A percentile compares a stretch with the other conserved stretches of the same genome.
Conservation (phyloP, 2,113 vertebrate genomes). For the Scopus umbretta region DNA sequence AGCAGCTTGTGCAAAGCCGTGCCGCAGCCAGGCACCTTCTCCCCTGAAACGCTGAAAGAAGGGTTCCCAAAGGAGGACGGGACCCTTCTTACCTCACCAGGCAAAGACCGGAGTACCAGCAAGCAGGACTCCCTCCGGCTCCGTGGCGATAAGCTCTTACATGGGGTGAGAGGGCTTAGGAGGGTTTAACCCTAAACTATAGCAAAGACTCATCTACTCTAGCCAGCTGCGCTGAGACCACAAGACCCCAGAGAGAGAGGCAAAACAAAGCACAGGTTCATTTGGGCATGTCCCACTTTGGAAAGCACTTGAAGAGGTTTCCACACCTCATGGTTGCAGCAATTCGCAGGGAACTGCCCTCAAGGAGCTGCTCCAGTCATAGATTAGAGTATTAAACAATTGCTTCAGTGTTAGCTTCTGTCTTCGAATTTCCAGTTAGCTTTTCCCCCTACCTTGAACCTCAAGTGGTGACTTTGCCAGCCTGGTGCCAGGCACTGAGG, state of each 20-base stretch:
- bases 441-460: not conserved
- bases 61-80: not conserved
- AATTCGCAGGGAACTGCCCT: not conserved
- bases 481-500: not conserved
- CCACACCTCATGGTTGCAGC: not conserved
- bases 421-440: not conserved
- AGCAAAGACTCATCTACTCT: not conserved
- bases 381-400: not conserved
- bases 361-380: not conserved
- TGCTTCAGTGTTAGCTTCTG: not conserved
- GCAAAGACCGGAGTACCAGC: not conserved
- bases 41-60: fast-evolving
- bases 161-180: not conserved
- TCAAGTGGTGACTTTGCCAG: not conserved
- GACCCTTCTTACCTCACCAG: not conserved
- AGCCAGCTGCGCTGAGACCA: not conserved
- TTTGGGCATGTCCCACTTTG: not conserved
- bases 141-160: fast-evolving
- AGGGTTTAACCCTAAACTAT: not conserved
- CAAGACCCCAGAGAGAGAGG: not conserved
- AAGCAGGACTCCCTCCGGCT: not conserved
- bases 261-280: not conserved
- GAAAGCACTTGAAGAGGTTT: not conserved
- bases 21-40: not conserved
- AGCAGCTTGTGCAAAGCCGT: not conserved